Conservation (phyloP, 2,888 invertebrate genomes). For the Steinernema hermaphroditum region DNA sequence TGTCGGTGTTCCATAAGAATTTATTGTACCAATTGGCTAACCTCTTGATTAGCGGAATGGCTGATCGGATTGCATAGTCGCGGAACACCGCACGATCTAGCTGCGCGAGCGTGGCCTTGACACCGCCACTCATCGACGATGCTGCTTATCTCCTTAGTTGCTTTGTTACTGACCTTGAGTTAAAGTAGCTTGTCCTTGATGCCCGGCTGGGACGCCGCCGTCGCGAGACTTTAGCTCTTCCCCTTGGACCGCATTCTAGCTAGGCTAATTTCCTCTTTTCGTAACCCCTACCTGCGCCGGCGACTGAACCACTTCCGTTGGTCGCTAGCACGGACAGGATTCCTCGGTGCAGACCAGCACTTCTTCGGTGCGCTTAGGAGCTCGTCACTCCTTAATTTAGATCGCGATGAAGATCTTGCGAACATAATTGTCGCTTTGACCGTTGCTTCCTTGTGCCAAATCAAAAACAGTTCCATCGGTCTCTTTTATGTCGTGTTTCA, state of each 20-base stretch:
- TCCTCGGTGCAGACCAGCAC: slow-evolving; percentile 10
- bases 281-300: not conserved
- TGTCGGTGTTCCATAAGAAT: slow-evolving; percentile 1
- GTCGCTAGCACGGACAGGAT: not conserved
- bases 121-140: slow-evolving; percentile 30
- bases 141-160: slow-evolving; percentile 31
- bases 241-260: not conserved
- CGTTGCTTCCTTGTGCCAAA: slow-evolving; percentile 7
- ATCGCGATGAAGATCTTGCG: slow-evolving; percentile 23
- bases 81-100: slow-evolving; percentile 26
- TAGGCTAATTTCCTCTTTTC: not conserved
- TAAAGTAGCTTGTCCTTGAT: slow-evolving; percentile 31
- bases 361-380: slow-evolving; percentile 23
- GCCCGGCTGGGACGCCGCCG: slow-evolving; percentile 21
- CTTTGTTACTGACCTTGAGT: slow-evolving; percentile 31
- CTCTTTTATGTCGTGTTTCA: no score
- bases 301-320: not conserved
- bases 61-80: slow-evolving; percentile 30
- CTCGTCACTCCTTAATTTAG: slow-evolving; percentile 31
- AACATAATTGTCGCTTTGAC: slow-evolving; percentile 7
- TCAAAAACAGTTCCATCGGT: no score
- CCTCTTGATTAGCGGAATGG: slow-evolving; percentile 30
- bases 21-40: slow-evolving; percentile 15
- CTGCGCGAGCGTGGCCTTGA: slow-evolving; percentile 24
- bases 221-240: slow-evolving; percentile 11